Percentiles rank a stretch among this genome's conserved stretches.
phyloP scores from a whole-genome alignment of 2,797 vertebrate genomes.

The Channa striata region DNA sequence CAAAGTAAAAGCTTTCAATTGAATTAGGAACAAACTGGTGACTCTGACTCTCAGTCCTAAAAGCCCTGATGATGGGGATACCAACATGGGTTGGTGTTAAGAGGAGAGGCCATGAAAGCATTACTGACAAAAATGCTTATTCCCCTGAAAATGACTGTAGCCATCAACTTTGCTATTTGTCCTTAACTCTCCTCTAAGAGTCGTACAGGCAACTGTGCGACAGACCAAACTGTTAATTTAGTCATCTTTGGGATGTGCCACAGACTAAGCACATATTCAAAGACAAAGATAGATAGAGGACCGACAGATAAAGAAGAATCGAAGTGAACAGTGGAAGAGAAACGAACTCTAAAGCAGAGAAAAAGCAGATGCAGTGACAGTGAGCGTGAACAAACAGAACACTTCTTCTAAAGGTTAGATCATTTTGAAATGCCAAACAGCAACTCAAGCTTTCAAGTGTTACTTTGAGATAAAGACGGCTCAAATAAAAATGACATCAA shows the following conservation, averaged over 20 bases:
- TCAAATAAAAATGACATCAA: too few relatives aligned
- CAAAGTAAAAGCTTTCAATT: not conserved
- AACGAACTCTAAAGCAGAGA: not conserved
- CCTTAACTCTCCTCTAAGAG: too few relatives aligned
- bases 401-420: slow-evolving; percentile 47
- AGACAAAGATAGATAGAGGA: not conserved
- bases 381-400: slow-evolving; percentile 34
- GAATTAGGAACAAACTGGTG: not conserved
- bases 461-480: slow-evolving; percentile 33
- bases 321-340: not conserved
- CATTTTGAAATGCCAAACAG: slow-evolving; percentile 40
- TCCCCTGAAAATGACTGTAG: not conserved
- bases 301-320: not conserved
- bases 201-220: too few relatives aligned
- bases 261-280: too few relatives aligned
- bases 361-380: slow-evolving; percentile 19
- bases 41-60: not conserved
- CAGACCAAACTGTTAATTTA: too few relatives aligned
- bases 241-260: too few relatives aligned
- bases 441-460: slow-evolving; percentile 36
- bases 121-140: not conserved
- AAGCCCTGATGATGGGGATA: not conserved
- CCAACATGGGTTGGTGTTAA: not conserved
- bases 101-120: too few relatives aligned
- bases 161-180: not conserved